Conservation (phyloP, 92 coral and sea anemone genomes). For the Paragorgia papillata region DNA sequence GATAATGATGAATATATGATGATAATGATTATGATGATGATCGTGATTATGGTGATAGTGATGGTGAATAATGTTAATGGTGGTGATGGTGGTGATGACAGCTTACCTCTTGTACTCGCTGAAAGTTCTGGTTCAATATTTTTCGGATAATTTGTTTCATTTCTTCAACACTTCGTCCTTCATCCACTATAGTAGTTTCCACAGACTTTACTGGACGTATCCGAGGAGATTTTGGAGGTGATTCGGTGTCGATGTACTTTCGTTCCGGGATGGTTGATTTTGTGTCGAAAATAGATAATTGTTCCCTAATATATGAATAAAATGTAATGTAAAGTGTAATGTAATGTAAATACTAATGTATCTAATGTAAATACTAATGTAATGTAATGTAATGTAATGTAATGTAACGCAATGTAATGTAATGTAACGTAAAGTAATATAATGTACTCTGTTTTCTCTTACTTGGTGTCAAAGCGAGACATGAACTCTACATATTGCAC, state of each 20-base stretch:
- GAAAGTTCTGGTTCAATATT: constrained; percentile 63
- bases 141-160: constrained; percentile 67
- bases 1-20: too few species aligned
- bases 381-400: too few species aligned
- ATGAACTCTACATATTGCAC: constrained; percentile 94
- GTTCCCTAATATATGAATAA: too few species aligned
- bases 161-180: constrained; percentile 89
- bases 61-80: background rate
- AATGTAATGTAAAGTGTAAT: too few species aligned
- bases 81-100: background rate
- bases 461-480: constrained; percentile 98
- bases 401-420: too few species aligned
- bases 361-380: too few species aligned
- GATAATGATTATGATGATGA: constrained; percentile 1
- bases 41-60: background rate
- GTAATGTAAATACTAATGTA: too few species aligned
- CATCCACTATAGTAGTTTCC: constrained; percentile 80
- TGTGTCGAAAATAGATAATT: constrained; percentile 75
- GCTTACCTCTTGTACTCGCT: constrained; percentile 85
- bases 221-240: constrained; percentile 85
- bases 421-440: too few species aligned
- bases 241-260: constrained; percentile 59
- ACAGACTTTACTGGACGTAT: constrained; percentile 78
- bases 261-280: constrained; percentile 39
- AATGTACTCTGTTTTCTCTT: constrained; percentile 61